These are phyloP conservation scores for Astropecten irregularis DNA, from an alignment of 53 echinoderm and acorn worm genomes.

Conservation along the genomic window DNA sequence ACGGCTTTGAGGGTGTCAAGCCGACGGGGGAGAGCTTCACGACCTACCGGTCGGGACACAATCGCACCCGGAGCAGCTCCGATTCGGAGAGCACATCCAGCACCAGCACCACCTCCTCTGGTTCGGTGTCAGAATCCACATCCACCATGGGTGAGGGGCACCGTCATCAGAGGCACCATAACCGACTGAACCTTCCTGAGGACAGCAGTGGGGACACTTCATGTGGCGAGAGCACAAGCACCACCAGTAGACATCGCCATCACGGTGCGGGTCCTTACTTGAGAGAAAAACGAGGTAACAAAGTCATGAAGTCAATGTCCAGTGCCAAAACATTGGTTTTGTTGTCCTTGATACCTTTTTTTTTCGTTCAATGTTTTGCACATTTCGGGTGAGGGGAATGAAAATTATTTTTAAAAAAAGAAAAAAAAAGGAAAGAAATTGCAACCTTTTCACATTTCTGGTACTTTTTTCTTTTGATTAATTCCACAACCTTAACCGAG, in stretches of 20 bases:
- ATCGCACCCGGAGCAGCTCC: slow-evolving; percentile 80
- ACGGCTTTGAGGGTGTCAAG: slow-evolving; percentile 76
- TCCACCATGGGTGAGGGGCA: slow-evolving; percentile 72
- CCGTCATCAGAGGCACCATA: slow-evolving; percentile 61
- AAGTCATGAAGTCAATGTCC: slow-evolving; percentile 35
- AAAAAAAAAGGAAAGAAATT: neutral
- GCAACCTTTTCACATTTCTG: neutral
- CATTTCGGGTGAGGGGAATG: neutral
- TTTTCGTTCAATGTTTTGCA: neutral
- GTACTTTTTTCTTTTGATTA: neutral
- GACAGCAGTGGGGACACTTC: slow-evolving; percentile 96
- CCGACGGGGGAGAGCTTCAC: slow-evolving; percentile 84
- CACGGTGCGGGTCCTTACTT: slow-evolving; percentile 80
- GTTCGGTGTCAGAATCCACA: slow-evolving; percentile 75
- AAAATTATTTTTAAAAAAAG: neutral
- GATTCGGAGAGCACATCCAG: slow-evolving; percentile 82
- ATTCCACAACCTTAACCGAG: neutral
- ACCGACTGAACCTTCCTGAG: slow-evolving; percentile 80
- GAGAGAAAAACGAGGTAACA: slow-evolving; percentile 84
- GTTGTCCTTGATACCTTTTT: slow-evolving; percentile 25
- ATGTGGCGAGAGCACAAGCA: slow-evolving; percentile 96
- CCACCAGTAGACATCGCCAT: slow-evolving; percentile 76
- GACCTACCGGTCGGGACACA: slow-evolving; percentile 75
- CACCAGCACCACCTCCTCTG: slow-evolving; percentile 70
- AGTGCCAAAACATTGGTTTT: slow-evolving; percentile 11